phyloP scores from a whole-genome alignment of 2,797 vertebrate genomes.

The Toxotes lorentzi region DNA sequence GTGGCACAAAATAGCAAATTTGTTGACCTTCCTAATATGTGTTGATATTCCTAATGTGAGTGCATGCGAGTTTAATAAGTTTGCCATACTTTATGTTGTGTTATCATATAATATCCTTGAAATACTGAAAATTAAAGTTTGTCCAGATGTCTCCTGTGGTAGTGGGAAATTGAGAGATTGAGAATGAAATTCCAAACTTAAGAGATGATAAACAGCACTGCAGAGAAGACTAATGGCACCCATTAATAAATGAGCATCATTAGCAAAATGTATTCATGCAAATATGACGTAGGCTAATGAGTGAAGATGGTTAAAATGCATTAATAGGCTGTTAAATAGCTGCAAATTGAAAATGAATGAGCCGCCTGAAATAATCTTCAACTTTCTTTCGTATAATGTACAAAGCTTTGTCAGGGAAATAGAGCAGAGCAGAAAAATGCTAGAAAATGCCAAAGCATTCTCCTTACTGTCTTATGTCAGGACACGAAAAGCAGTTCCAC shows the following conservation, averaged over 20 bases:
- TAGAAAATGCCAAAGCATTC: slow-evolving; percentile 4
- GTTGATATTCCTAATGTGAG: neutral
- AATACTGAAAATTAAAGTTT: neutral
- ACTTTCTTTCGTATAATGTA: neutral
- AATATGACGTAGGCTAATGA: neutral
- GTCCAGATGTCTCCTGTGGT: neutral
- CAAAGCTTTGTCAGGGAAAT: neutral
- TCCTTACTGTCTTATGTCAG: slow-evolving; percentile 11
- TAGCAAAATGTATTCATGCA: slow-evolving; percentile 10
- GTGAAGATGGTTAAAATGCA: neutral
- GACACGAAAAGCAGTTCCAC: slow-evolving; percentile 12
- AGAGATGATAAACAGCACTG: neutral
- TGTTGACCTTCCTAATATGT: slow-evolving; percentile 8
- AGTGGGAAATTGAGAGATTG: neutral
- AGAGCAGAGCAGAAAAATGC: slow-evolving; percentile 15
- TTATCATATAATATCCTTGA: neutral
- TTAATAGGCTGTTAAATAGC: neutral
- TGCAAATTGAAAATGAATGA: neutral
- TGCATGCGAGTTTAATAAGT: slow-evolving; percentile 2
- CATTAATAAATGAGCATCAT: neutral
- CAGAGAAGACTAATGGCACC: slow-evolving; percentile 10
- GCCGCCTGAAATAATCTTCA: neutral
- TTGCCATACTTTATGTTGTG: slow-evolving; percentile 3
- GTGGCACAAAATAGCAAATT: neutral
- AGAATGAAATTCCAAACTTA: neutral